Percentiles rank a stretch among this genome's conserved stretches.
Conservation (phyloP, 1,140 invertebrate species). For the Eubasilissa regina region DNA sequence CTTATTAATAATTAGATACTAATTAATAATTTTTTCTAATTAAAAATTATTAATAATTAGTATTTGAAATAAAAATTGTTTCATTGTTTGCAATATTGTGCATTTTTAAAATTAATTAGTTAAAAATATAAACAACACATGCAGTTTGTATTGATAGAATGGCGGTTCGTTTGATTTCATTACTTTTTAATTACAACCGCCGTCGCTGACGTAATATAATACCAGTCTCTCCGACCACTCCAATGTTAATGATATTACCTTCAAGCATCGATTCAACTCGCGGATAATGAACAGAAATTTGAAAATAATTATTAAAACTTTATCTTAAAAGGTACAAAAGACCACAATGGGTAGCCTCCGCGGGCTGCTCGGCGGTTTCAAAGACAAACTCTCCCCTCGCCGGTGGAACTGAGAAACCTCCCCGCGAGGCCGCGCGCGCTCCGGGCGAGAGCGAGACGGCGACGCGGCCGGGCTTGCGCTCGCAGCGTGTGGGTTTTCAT, state of each 20-base stretch:
- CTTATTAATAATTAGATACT: too few species aligned
- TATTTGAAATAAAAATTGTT: too few species aligned
- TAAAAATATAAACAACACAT: too few species aligned
- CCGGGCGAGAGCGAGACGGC: constrained; percentile 4
- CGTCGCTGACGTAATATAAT: constrained; percentile 45
- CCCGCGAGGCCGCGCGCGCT: neutral
- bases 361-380: constrained; percentile 47
- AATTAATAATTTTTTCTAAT: too few species aligned
- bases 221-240: constrained; percentile 46
- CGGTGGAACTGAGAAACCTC: neutral
- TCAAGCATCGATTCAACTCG: constrained; percentile 59
- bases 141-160: too few species aligned
- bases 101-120: too few species aligned
- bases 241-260: constrained; percentile 60
- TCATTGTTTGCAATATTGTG: too few species aligned
- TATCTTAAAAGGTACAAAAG: constrained; percentile 61
- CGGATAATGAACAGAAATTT: constrained; percentile 61
- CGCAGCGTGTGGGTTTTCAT: constrained; percentile 52
- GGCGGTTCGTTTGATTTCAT: neutral
- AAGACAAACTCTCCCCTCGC: constrained; percentile 47
- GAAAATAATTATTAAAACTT: constrained; percentile 62
- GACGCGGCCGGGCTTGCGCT: neutral
- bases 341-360: constrained; percentile 54
- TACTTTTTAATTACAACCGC: constrained; percentile 48
- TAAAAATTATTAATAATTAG: too few species aligned